Conservation (phyloP, 2,113 vertebrate species). For the Pelecanoides urinatrix region DNA sequence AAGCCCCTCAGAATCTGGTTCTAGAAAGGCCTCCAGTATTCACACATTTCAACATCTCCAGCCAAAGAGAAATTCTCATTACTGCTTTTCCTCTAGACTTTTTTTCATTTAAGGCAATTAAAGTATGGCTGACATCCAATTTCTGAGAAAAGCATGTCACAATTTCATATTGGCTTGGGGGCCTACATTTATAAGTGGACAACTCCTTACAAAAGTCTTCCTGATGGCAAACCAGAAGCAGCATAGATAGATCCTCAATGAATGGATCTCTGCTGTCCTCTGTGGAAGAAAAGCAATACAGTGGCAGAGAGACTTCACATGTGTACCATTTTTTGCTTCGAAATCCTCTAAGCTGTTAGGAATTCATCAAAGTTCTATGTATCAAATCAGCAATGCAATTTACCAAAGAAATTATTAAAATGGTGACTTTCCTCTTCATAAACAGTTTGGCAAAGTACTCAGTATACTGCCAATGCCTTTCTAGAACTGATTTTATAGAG, state of each 20-base stretch:
- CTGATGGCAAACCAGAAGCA: neutral
- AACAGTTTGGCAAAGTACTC: neutral
- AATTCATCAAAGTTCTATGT: neutral
- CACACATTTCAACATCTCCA: neutral
- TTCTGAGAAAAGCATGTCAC: neutral
- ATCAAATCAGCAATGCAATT: neutral
- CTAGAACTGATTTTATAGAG: neutral
- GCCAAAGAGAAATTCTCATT: neutral
- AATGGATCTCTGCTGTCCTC: neutral
- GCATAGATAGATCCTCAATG: neutral
- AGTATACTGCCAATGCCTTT: neutral
- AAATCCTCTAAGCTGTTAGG: neutral
- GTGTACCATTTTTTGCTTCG: accelerated
- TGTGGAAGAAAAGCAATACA: neutral
- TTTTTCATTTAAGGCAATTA: neutral
- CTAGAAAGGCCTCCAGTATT: neutral
- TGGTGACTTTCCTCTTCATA: neutral
- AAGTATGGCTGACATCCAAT: neutral
- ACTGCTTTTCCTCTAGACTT: neutral
- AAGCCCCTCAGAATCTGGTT: accelerated
- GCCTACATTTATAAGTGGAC: neutral
- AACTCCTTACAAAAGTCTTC: neutral
- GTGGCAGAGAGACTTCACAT: neutral
- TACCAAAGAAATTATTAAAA: neutral
- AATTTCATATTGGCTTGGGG: neutral